phyloP scores from a whole-genome alignment of 2,888 invertebrate species.

The Amphipyra tragopoginis region DNA sequence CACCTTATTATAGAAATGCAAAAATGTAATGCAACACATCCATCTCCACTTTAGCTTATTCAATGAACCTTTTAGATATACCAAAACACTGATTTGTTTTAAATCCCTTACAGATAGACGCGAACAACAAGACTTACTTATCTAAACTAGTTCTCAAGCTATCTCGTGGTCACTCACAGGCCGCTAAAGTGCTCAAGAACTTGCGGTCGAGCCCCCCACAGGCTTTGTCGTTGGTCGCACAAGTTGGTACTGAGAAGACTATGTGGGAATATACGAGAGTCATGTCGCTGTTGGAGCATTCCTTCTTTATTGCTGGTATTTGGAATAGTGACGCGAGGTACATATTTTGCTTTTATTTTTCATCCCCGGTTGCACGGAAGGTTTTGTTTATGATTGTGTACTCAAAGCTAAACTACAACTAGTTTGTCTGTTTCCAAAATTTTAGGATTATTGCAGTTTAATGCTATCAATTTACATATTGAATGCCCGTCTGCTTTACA shows the following conservation, averaged over 20 bases:
- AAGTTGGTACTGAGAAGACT: constrained; percentile 83
- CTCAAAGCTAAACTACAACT: too few relatives aligned
- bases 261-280: constrained; percentile 87
- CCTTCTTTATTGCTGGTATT: constrained; percentile 84
- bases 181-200: constrained; percentile 81
- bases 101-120: constrained; percentile 85
- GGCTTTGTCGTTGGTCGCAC: constrained; percentile 82
- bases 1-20: too few relatives aligned
- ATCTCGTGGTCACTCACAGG: constrained; percentile 84
- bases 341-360: background rate
- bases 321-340: constrained; percentile 84
- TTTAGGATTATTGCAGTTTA: too few relatives aligned
- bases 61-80: too few relatives aligned
- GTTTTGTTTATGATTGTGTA: too few relatives aligned
- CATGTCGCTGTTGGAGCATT: constrained; percentile 85
- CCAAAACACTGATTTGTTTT: too few relatives aligned
- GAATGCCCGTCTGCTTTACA: too few relatives aligned
- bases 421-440: too few relatives aligned
- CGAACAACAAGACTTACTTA: constrained; percentile 84
- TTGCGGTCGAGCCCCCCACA: constrained; percentile 80
- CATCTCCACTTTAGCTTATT: too few relatives aligned
- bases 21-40: too few relatives aligned
- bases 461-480: too few relatives aligned
- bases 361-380: too few relatives aligned
- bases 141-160: constrained; percentile 84